Evolutionary conservation across 2,888 invertebrate species (phyloP).

Genomic region (Drosophila sordidula): DNA sequence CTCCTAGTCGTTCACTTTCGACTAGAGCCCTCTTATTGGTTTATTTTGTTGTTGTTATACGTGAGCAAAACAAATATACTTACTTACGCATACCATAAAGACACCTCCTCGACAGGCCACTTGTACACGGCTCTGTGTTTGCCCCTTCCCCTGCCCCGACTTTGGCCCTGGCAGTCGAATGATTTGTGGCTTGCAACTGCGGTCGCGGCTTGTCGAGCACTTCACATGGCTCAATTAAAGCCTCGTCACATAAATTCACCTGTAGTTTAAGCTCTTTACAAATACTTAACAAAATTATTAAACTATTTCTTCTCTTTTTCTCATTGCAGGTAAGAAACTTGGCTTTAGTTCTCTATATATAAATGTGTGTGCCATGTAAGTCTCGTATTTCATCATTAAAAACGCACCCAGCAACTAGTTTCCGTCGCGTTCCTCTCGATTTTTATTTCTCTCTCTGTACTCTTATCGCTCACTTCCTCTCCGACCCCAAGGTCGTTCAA

Average conservation of each 20-base stretch:
- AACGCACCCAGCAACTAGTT: constrained; percentile 43
- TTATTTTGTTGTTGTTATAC: constrained; percentile 20
- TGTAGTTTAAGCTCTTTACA: constrained; percentile 16
- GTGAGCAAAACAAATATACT: constrained; percentile 27
- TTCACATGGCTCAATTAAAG: constrained; percentile 34
- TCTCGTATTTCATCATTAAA: constrained; percentile 38
- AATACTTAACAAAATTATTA: constrained; percentile 9
- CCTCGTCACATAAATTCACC: constrained; percentile 19
- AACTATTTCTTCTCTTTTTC: constrained; percentile 17
- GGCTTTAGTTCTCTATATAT: background rate
- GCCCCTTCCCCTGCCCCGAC: background rate
- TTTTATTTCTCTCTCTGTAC: background rate
- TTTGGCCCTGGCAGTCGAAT: constrained; percentile 27
- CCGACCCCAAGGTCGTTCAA: constrained; percentile 58
- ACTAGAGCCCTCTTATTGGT: background rate
- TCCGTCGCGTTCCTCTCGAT: constrained; percentile 12
- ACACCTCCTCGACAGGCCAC: constrained; percentile 2
- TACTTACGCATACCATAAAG: constrained; percentile 26
- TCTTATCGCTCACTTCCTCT: constrained; percentile 36
- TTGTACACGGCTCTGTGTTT: background rate
- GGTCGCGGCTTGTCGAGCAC: constrained; percentile 24
- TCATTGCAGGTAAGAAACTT: constrained; percentile 55
- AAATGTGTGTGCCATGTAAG: constrained; percentile 26
- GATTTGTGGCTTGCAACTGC: constrained; percentile 29
- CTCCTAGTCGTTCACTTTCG: background rate